Evolutionary conservation across 1,140 invertebrate species (phyloP), one percentile per base, ranked within the genome.

Genomic region (Harlomillsia oculata): DNA sequence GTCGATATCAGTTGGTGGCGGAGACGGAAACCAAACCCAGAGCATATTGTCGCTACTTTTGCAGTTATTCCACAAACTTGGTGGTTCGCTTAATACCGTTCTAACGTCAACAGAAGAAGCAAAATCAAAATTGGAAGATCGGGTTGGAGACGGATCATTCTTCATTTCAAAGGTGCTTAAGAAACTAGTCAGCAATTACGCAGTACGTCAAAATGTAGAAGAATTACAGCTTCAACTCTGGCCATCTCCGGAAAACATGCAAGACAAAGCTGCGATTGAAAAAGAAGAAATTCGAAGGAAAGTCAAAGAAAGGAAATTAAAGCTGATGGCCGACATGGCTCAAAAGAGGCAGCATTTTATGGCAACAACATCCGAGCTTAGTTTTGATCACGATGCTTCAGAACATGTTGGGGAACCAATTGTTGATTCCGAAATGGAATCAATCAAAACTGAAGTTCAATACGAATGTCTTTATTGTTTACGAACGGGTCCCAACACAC

Each of bases 391-490:
- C 20, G 26, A 30, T 34, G 6, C 18, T 18, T 29, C 36, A 30
- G 39, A 29, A n/a, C 16, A 13, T 3, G 32, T n/a, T 6, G 44
- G 18, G 3, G 11, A 28, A 20, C 28, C 20, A 8, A 14, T 29
- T n/a, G 5, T 28, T 16, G 18, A 28, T 32, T 32, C 11, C 5
- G 30, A 28, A 20, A 48, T 48, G n/a, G 20, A 28, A 1, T 32
- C 45, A 20, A 8, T 32, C 1, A 28, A 16, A n/a, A 30, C 30
- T 5, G 45, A 48, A 32, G 36, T 32, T 2, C 13, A 9, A 71
- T 95, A 92, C 70, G 87, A 94, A 70, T 97, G 93, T 75, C 89
- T 92, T 46, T 96, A 96, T 66, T 97, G 92, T 72, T 89, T 85
- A 72, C 86, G 89, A 73, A 87, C 85, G 46, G 83, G 87, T 32